These are phyloP conservation scores for Athalia rosae DNA, from an alignment of 2,888 invertebrate genomes.

Conservation along the genomic window DNA sequence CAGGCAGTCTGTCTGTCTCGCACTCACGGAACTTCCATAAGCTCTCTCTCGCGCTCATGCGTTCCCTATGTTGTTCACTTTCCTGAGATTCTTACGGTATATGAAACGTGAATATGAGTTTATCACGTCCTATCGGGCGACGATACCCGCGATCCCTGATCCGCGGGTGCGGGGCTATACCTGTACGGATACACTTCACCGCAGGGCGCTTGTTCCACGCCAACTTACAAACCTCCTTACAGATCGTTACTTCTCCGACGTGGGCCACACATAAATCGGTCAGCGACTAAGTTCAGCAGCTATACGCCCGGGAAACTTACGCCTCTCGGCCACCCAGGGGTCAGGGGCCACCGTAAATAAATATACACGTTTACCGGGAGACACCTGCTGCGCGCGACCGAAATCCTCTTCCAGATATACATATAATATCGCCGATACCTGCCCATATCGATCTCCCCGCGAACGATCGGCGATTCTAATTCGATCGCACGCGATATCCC, in stretches of 20 bases:
- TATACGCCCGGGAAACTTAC: constrained; percentile 62
- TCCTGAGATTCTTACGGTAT: too few relatives aligned
- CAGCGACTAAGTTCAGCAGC: constrained; percentile 49
- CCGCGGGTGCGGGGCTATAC: too few relatives aligned
- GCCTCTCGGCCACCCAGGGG: constrained; percentile 60
- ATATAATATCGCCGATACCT: background rate
- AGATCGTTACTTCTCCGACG: constrained; percentile 70
- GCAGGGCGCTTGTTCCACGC: constrained; percentile 68
- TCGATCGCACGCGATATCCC: too few relatives aligned
- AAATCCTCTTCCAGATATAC: constrained; percentile 25
- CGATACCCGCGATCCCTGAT: constrained; percentile 9
- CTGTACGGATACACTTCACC: constrained; percentile 52
- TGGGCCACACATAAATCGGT: constrained; percentile 70
- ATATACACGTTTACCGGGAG: constrained; percentile 58
- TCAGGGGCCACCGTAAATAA: constrained; percentile 69
- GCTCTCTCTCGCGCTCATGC: too few relatives aligned
- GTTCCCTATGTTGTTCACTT: too few relatives aligned
- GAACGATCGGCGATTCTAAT: too few relatives aligned
- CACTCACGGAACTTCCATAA: too few relatives aligned
- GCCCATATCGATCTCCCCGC: too few relatives aligned
- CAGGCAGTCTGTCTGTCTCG: too few relatives aligned
- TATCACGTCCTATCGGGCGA: too few relatives aligned
- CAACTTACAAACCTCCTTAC: constrained; percentile 72
- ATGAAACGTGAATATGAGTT: too few relatives aligned
- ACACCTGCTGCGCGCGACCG: constrained; percentile 62